phyloP scores from a whole-genome alignment of 2,888 invertebrate species.

The Aethes cnicana region DNA sequence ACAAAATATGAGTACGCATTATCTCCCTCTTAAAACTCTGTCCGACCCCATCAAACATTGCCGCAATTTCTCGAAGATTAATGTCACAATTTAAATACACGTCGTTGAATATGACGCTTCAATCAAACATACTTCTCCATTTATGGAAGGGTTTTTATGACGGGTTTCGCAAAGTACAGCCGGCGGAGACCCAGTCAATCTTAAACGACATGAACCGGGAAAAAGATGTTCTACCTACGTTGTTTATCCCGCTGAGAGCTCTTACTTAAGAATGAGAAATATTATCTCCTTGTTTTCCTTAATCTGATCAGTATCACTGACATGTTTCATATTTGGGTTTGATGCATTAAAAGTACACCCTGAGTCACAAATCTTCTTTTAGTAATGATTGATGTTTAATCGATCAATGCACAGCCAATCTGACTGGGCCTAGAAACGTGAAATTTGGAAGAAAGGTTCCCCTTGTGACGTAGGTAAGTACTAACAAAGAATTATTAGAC shows the following conservation, averaged over 20 bases:
- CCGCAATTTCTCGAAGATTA: conserved; percentile 2
- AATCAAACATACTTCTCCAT: conserved; percentile 17
- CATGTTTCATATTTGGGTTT: too few species aligned
- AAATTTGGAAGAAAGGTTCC: too few species aligned
- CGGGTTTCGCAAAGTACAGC: conserved; percentile 9
- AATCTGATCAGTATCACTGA: background rate
- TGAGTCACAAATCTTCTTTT: too few species aligned
- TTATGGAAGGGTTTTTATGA: conserved; percentile 15
- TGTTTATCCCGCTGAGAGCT: conserved; percentile 13
- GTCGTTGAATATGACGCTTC: conserved; percentile 4
- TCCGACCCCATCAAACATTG: conserved; percentile 3
- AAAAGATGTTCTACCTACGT: conserved; percentile 17
- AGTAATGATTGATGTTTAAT: too few species aligned
- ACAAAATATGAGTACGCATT: too few species aligned
- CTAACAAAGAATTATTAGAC: too few species aligned
- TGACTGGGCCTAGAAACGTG: too few species aligned
- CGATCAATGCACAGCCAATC: too few species aligned
- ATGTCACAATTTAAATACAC: conserved; percentile 3
- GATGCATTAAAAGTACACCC: too few species aligned
- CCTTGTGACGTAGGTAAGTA: too few species aligned
- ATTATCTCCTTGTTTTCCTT: conserved; percentile 2
- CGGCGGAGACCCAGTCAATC: conserved; percentile 28
- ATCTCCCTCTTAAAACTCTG: conserved; percentile 6
- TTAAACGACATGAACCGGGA: conserved; percentile 26
- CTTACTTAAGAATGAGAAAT: conserved; percentile 6